Conservation (phyloP, 2,888 invertebrate species). For the Hyalella azteca region DNA sequence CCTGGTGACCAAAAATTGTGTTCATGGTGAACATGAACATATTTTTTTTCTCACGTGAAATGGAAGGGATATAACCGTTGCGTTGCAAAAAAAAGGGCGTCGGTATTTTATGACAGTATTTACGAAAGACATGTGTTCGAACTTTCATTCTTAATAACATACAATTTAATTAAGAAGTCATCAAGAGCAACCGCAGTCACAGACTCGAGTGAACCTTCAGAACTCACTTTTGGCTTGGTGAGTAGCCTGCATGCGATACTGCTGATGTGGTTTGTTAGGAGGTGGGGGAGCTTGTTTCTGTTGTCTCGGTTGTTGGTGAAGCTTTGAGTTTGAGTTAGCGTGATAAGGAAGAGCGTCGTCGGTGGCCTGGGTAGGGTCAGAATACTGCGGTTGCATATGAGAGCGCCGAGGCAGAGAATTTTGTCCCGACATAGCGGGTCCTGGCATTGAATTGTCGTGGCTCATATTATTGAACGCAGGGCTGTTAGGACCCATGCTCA, state of each 20-base stretch:
- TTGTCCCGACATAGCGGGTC: not conserved
- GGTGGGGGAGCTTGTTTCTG: constrained; percentile 3
- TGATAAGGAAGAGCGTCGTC: not conserved
- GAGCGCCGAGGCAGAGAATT: not conserved
- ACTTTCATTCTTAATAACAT: no score
- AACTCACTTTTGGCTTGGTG: not conserved
- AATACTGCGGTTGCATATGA: not conserved
- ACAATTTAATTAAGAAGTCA: no score
- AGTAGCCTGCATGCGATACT: not conserved
- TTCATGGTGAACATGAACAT: no score
- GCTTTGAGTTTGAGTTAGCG: not conserved
- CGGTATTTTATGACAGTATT: no score
- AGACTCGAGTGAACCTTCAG: no score
- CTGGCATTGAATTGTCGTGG: not conserved
- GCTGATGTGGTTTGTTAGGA: not conserved
- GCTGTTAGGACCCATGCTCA: not conserved
- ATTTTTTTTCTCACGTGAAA: no score
- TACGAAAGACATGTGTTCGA: no score
- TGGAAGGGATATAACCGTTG: no score
- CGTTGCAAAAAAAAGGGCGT: no score
- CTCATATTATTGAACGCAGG: not conserved
- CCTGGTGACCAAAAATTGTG: no score
- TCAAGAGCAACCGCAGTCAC: no score
- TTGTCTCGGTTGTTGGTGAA: not conserved
- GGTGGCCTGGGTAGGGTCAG: not conserved